A percentile compares a stretch with the other conserved stretches of the same genome.
These are phyloP conservation scores for Scolanthus callimorphus DNA, from an alignment of 92 coral and sea anemone genomes.

Conservation along the genomic window DNA sequence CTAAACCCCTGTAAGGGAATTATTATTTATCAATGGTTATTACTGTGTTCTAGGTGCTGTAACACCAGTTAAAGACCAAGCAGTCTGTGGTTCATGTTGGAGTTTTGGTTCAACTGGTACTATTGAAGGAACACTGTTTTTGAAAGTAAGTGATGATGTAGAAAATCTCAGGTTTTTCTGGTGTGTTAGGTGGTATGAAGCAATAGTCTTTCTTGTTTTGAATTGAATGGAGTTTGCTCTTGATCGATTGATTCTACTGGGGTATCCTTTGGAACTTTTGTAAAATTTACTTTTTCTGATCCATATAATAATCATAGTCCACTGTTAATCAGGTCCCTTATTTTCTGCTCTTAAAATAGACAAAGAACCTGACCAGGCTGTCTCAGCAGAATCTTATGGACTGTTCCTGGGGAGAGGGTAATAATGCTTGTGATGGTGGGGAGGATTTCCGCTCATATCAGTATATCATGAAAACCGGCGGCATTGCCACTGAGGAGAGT, in stretches of 20 bases:
- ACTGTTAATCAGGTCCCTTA: no score
- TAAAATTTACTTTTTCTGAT: no score
- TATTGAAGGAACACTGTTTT: conserved; percentile 90
- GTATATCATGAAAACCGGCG: conserved; percentile 91
- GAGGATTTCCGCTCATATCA: conserved; percentile 92
- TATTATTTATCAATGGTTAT: no score
- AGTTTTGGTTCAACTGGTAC: conserved; percentile 97
- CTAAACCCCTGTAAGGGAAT: no score
- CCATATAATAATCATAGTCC: no score
- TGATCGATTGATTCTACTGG: no score
- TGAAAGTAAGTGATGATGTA: conserved; percentile 46
- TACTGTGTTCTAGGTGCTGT: conserved; percentile 95
- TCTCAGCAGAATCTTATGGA: conserved; percentile 93
- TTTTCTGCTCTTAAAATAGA: no score
- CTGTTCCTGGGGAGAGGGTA: conserved; percentile 96
- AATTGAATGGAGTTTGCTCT: no score
- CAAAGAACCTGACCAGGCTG: conserved; percentile 66
- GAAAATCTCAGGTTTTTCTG: no score
- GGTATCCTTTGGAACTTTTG: no score
- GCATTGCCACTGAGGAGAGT: conserved; percentile 82
- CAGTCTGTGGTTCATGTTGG: conserved; percentile 98
- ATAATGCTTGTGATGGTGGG: conserved; percentile 96
- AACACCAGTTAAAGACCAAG: conserved; percentile 97
- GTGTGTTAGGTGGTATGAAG: no score
- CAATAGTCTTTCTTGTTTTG: no score